Evolutionary conservation across 1,140 invertebrate species (phyloP).

Genomic region (Papilio xuthus): DNA sequence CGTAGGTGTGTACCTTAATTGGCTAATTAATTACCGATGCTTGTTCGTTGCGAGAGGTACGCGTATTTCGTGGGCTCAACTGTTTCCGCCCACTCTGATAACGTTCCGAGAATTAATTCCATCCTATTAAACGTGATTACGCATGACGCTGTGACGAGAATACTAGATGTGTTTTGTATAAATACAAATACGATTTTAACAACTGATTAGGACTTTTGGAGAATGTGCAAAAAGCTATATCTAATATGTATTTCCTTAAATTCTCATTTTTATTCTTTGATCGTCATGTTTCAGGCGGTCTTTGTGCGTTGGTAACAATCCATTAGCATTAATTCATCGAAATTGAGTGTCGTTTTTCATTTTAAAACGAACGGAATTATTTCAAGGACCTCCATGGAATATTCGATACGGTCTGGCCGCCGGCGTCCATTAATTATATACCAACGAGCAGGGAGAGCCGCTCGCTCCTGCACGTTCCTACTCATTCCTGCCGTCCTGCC

Average conservation of each 20-base stretch:
- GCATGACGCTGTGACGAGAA: background rate
- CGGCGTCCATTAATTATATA: constrained; percentile 29
- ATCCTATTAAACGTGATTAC: background rate
- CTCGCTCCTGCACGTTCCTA: constrained; percentile 8
- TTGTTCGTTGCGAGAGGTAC: constrained; percentile 12
- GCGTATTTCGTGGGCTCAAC: background rate
- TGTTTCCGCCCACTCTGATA: constrained; percentile 7
- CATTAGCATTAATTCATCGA: constrained; percentile 1
- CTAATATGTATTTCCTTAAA: too few species aligned
- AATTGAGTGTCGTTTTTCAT: constrained; percentile 18
- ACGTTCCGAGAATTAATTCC: background rate
- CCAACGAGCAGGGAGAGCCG: constrained; percentile 15
- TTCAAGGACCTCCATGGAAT: constrained; percentile 23
- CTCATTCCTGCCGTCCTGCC: background rate
- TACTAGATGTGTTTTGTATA: background rate
- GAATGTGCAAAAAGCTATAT: background rate
- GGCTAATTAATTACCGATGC: constrained; percentile 35
- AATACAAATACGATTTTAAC: background rate
- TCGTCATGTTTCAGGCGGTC: background rate
- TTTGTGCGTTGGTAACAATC: background rate
- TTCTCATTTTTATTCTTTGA: too few species aligned
- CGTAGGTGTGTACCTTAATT: constrained; percentile 32
- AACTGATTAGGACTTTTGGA: background rate
- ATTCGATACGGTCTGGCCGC: constrained; percentile 13
- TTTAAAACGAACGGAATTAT: constrained; percentile 22